These are phyloP conservation scores for Nematolebias whitei DNA, from an alignment of 2,113 vertebrate species.

Conservation along the genomic window DNA sequence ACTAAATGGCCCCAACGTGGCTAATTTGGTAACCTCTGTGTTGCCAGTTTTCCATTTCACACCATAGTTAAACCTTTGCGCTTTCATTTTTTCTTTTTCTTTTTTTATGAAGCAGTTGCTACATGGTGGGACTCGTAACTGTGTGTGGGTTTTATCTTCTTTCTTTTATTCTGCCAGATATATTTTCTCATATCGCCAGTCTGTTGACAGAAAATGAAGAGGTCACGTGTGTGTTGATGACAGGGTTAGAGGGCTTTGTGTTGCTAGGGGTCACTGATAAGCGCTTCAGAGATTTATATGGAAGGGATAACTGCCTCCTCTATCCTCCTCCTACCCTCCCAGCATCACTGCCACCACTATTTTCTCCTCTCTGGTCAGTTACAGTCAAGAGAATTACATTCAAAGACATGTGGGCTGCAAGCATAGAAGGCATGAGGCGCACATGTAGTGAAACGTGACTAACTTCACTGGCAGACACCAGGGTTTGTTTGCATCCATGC, in stretches of 20 bases:
- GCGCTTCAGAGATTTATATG: conserved; percentile 56
- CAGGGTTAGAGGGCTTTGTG: conserved; percentile 53
- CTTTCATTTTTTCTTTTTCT: conserved; percentile 30
- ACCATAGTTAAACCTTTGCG: conserved; percentile 21
- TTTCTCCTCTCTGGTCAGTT: conserved; percentile 37
- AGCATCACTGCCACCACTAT: conserved; percentile 9
- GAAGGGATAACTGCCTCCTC: conserved; percentile 40
- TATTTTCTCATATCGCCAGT: conserved; percentile 43
- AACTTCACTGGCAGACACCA: conserved; percentile 4
- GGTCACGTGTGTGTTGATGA: conserved; percentile 61
- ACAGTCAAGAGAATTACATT: conserved; percentile 15
- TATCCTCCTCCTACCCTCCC: background rate
- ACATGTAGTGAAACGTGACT: conserved; percentile 24
- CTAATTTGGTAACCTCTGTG: conserved; percentile 61
- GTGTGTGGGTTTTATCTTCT: conserved; percentile 4
- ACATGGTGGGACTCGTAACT: conserved; percentile 25
- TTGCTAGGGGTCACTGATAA: conserved; percentile 72
- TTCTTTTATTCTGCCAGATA: conserved; percentile 26
- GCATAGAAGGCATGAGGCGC: conserved; percentile 1
- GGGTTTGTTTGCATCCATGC: conserved; percentile 26
- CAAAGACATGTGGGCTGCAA: conserved; percentile 10
- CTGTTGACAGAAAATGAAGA: conserved; percentile 36
- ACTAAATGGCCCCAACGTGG: conserved; percentile 52
- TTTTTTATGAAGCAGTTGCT: conserved; percentile 18
- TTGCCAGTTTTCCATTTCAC: conserved; percentile 37